Base-by-base conservation (phyloP, 2,113 vertebrate genomes). In the Pangasianodon hypophthalmus region DNA sequence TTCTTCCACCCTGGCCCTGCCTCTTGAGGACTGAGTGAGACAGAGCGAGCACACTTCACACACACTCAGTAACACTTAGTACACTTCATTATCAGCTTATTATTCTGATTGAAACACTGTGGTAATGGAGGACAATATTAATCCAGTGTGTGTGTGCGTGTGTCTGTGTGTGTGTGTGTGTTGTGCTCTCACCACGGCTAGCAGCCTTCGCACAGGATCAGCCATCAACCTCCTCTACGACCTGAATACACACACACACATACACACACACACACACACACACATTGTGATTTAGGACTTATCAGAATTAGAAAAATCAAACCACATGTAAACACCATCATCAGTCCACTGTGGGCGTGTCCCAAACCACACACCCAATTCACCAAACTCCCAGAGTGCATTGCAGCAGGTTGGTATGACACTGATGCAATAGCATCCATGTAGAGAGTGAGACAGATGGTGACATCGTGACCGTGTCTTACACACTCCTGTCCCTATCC, bases 1-100 rank as follows among this genome's bases (percentile, higher is more conserved):
- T 58, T 94, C 90, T 29, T 85, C 93, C 81, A n/a, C 85, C 50
- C 88, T 86, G 81, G 87, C 79, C 54, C 64, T 87, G 37, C 67
- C 56, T 75, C 82, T 81, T 71, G 80, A 18, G 29, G 69, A n/a
- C 89, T 90, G 60, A 64, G n/a, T 41, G 1, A 54, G 1, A 81
- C 21, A 44, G 52, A 85, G 32, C 37, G 50, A 84, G 44, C 11
- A 84, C 19, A 48, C 18, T 2, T 41, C 54, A 84, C 54, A 44
- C 56, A 60, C 32, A 6, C 56, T 41, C 54, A 60, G 29, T 14
- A 50, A 80, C 48, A 50, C 16, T 71, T 37, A 69, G n/a, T 37
- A 14, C 16, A 71, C 71, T 75, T 44, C 21, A 46, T 77, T 80
- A 50, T 50, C 16, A 80, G 11, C 46, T 29, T 37, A 37, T 37